A percentile compares a stretch with the other conserved stretches of the same genome.
phyloP scores from a whole-genome alignment of 1,140 invertebrate species.

The Dendroctonus ponderosae region DNA sequence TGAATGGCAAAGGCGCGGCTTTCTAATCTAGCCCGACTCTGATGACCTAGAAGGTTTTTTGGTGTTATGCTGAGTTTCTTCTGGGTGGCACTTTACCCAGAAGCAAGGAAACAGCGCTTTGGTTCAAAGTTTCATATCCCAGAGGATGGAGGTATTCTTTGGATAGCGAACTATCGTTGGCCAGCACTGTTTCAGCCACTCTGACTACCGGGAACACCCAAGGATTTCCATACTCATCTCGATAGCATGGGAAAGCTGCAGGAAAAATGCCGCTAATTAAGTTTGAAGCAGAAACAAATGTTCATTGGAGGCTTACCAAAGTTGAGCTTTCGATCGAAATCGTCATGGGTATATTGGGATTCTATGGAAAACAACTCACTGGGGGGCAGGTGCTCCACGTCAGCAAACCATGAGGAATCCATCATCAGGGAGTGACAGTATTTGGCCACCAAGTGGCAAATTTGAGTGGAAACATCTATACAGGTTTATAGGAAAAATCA shows the following conservation, averaged over 20 bases:
- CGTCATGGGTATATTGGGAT: background rate
- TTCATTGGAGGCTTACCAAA: background rate
- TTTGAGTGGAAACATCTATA: too few relatives aligned
- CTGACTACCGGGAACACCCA: conserved; percentile 96
- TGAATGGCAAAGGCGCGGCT: conserved; percentile 77
- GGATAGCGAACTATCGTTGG: conserved; percentile 79
- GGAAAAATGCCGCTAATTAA: background rate
- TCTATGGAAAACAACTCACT: background rate
- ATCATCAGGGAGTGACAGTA: too few relatives aligned
- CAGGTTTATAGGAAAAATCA: too few relatives aligned
- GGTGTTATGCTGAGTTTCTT: background rate
- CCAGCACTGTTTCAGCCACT: conserved; percentile 80
- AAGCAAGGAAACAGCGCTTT: conserved; percentile 76
- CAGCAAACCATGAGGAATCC: background rate
- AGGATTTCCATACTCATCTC: conserved; percentile 88
- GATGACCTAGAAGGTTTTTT: conserved; percentile 7
- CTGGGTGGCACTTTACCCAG: conserved; percentile 59
- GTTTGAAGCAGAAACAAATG: background rate
- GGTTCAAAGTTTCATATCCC: conserved; percentile 79
- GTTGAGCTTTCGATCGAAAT: background rate
- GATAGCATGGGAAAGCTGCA: conserved; percentile 70
- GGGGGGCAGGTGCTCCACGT: background rate
- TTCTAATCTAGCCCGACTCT: conserved; percentile 19
- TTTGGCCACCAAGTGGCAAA: too few relatives aligned
- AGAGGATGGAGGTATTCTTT: conserved; percentile 96